Base-by-base conservation (phyloP, 1,140 invertebrate species). In the Trichomalopsis sarcophagae region DNA sequence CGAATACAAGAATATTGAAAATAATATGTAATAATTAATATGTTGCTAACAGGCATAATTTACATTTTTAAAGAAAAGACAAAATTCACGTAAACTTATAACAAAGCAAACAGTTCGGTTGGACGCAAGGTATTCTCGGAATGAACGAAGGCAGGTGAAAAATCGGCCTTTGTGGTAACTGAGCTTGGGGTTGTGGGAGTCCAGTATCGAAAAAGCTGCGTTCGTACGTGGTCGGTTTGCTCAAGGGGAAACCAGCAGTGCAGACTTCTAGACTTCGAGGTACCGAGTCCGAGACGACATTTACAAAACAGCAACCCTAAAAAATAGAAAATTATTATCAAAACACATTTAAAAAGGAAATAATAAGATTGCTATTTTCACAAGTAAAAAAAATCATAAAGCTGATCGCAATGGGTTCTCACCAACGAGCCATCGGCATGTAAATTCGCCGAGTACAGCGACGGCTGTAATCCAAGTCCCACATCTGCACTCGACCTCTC, bases 131-230 rank as follows among this genome's bases (percentile, higher is more conserved):
- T 50, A 92, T 89, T 1, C 89, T 89, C 2, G 92, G 90, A 0
- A 93, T 81, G 0, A 92, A 85, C 10, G 92, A 89, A 2, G 92
- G 91, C 44, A 93, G 84, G 86, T 93, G 92, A 76, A 92, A 86
- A 23, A 91, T 86, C 0, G 89, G 85, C 62, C 91, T 90, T 11
- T 88, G 87, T 5, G 89, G 80, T 44, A 81, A 11, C 66, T 86
- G 82, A 2, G 75, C 79, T 66, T 87, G 81, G 13, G 85, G 90
- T 73, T 90, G 89, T 17, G 91, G 89, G 9, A 90, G 27, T 0
- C 84, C 88, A 2, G 88, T 50, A 17, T 90, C 88, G 33, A 91
- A 90, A 40, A 68, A 76, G 30, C n/a, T 84, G 14, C 66, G 44
- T 21, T 86, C 81, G 66, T 84, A 81, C 3, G 47, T 11, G 2